phyloP scores from a whole-genome alignment of 1,140 invertebrate species.

The Apis cerana region DNA sequence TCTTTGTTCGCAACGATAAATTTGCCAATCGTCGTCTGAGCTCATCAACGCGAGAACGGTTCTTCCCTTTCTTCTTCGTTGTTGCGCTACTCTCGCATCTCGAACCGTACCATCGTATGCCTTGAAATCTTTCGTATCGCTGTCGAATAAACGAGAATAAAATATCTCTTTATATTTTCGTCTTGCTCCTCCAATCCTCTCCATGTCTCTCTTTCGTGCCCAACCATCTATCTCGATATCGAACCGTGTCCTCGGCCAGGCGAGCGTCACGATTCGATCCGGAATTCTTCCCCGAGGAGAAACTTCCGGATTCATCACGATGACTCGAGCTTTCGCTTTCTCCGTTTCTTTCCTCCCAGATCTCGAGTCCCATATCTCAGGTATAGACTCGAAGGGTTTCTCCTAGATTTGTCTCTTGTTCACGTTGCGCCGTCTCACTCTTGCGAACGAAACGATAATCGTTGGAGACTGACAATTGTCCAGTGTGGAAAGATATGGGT shows the following conservation, averaged over 20 bases:
- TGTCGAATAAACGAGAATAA: too few relatives aligned
- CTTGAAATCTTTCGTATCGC: too few relatives aligned
- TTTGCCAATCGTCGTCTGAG: neutral
- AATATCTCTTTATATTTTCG: neutral
- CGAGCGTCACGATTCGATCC: constrained; percentile 60
- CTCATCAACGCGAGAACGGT: too few relatives aligned
- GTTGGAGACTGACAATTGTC: constrained; percentile 40
- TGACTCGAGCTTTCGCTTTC: constrained; percentile 60
- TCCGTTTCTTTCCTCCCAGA: neutral
- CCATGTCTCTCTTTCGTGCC: too few relatives aligned
- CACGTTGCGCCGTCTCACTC: neutral
- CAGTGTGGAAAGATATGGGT: constrained; percentile 53
- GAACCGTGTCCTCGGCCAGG: constrained; percentile 12
- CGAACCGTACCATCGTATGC: too few relatives aligned
- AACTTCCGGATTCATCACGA: constrained; percentile 52
- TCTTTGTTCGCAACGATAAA: neutral
- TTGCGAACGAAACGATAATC: constrained; percentile 43
- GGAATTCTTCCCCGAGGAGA: constrained; percentile 57
- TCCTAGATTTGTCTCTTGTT: constrained; percentile 24
- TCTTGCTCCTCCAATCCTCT: neutral
- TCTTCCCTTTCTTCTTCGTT: too few relatives aligned
- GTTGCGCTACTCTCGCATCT: too few relatives aligned
- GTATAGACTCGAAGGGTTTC: constrained; percentile 20
- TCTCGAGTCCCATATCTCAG: neutral
- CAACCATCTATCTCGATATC: neutral